Conservation (phyloP, 2,888 invertebrate species). For the Malthinus flaveolus region DNA sequence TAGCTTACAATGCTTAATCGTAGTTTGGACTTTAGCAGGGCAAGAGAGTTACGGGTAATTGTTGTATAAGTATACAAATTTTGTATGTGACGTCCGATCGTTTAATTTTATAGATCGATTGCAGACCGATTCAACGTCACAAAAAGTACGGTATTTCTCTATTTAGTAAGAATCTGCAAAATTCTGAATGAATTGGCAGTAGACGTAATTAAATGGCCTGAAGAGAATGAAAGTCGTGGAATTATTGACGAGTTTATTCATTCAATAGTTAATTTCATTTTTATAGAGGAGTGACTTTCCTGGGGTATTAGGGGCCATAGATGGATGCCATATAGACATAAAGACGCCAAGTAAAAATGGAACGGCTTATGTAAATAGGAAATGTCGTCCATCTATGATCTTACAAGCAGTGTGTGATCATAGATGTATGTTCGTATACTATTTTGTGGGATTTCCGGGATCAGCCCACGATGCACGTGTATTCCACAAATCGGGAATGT, state of each 20-base stretch:
- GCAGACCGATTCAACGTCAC: background rate
- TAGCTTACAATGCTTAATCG: background rate
- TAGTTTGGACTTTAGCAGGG: background rate
- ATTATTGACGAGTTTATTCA: background rate
- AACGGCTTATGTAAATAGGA: background rate
- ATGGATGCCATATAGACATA: background rate
- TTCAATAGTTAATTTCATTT: no score
- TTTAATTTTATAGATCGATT: conserved; percentile 1
- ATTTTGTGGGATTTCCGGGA: conserved; percentile 1
- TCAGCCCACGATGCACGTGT: conserved; percentile 2
- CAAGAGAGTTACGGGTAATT: background rate
- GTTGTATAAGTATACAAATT: background rate
- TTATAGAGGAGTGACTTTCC: background rate
- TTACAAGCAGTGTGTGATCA: conserved; percentile 1
- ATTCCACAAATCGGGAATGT: background rate
- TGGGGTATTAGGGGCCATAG: background rate
- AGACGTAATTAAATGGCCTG: background rate
- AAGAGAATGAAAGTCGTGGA: background rate
- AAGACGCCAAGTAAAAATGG: background rate
- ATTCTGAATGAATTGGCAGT: background rate
- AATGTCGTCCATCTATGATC: background rate
- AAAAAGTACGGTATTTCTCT: background rate
- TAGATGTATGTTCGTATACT: background rate
- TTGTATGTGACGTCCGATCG: no score
- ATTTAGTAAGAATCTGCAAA: background rate